Percentiles rank a stretch among this genome's conserved stretches.
phyloP scores from a whole-genome alignment of 2,113 vertebrate genomes.

The Vanacampus margaritifer region DNA sequence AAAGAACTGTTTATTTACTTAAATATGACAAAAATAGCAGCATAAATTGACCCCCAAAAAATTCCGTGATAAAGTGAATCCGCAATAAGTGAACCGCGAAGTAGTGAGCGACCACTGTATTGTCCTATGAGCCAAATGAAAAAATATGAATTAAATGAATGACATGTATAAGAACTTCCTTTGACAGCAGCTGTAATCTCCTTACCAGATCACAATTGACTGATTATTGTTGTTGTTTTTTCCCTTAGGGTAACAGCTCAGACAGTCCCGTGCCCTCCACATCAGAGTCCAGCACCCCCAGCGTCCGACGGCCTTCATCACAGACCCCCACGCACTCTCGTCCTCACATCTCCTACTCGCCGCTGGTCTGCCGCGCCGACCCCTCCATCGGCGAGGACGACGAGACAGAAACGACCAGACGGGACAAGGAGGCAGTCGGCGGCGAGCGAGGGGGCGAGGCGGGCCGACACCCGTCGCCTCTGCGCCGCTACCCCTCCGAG shows the following conservation, averaged over 20 bases:
- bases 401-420: conserved; percentile 53
- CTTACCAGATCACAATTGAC: neutral
- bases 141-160: no score
- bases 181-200: no score
- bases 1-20: no score
- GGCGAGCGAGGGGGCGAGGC: conserved; percentile 36
- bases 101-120: no score
- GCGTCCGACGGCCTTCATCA: conserved; percentile 83
- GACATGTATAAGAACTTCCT: no score
- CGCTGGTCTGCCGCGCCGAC: conserved; percentile 81
- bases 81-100: no score
- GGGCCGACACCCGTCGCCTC: conserved; percentile 65
- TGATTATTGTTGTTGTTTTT: neutral
- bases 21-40: no score
- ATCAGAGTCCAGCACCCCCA: conserved; percentile 96
- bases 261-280: conserved; percentile 94
- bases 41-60: no score
- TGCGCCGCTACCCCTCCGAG: conserved; percentile 90
- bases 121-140: no score
- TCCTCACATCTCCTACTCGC: conserved; percentile 91
- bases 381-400: conserved; percentile 67
- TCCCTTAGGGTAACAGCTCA: conserved; percentile 85
- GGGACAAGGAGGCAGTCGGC: conserved; percentile 32
- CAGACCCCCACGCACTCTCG: conserved; percentile 85
- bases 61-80: no score